phyloP scores from a whole-genome alignment of 2,797 vertebrate genomes.

The Esox masquinongy region DNA sequence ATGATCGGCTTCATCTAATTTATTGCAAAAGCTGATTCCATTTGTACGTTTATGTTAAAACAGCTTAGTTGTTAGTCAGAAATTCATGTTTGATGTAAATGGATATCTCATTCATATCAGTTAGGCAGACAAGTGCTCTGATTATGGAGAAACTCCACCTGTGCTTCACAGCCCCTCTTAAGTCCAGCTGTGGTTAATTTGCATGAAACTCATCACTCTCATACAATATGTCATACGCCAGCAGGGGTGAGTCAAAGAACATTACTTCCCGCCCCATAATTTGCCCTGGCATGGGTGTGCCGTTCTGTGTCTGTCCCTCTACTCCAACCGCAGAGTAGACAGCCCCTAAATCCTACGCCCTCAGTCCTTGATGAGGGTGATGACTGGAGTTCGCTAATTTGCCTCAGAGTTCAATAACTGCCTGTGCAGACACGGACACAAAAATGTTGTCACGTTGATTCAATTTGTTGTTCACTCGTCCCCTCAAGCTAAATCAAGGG shows the following conservation, averaged over 20 bases:
- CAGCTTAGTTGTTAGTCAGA: neutral
- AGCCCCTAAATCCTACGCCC: too few relatives aligned
- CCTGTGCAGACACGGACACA: too few relatives aligned
- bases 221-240: conserved; percentile 52
- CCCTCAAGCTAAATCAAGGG: too few relatives aligned
- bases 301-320: neutral
- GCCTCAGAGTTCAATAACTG: too few relatives aligned
- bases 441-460: too few relatives aligned
- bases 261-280: conserved; percentile 43
- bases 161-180: conserved; percentile 17
- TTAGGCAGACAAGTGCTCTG: conserved; percentile 4
- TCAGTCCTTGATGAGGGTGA: too few relatives aligned
- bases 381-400: too few relatives aligned
- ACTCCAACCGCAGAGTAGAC: too few relatives aligned
- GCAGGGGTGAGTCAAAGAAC: neutral
- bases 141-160: conserved; percentile 11
- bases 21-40: too few relatives aligned
- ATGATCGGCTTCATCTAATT: too few relatives aligned
- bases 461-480: too few relatives aligned
- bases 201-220: conserved; percentile 13
- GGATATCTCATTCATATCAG: conserved; percentile 20
- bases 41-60: neutral
- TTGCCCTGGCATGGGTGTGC: conserved; percentile 1
- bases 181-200: conserved; percentile 6
- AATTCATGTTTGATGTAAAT: conserved; percentile 39